Conservation (phyloP, 2,888 invertebrate genomes). For the Mycalesis mineus region DNA sequence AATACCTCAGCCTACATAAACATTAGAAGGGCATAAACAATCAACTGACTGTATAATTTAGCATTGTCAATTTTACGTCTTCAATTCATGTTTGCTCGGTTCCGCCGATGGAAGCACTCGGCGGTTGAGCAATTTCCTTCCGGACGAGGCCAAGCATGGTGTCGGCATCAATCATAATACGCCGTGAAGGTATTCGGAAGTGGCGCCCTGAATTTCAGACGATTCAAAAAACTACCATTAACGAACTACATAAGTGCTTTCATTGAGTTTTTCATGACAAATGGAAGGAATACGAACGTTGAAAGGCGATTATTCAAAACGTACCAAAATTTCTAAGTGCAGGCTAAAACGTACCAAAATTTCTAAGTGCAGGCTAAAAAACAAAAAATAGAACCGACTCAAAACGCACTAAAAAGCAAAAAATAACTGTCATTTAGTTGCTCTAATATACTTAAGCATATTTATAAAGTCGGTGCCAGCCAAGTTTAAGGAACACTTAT, state of each 20-base stretch:
- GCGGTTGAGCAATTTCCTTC: constrained; percentile 53
- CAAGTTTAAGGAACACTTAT: too few species aligned
- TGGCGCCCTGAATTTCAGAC: constrained; percentile 40
- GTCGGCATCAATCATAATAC: constrained; percentile 40
- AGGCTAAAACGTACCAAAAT: too few species aligned
- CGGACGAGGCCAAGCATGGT: constrained; percentile 49
- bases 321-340: too few species aligned
- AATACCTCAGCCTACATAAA: neutral
- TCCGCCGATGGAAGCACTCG: constrained; percentile 40
- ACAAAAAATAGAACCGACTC: too few species aligned
- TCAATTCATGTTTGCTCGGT: constrained; percentile 33
- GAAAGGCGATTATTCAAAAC: too few species aligned
- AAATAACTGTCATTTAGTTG: too few species aligned
- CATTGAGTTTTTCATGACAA: neutral
- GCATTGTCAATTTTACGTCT: constrained; percentile 18
- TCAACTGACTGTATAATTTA: neutral
- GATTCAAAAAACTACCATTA: neutral
- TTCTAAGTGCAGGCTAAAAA: too few species aligned
- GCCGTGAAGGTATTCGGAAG: constrained; percentile 49
- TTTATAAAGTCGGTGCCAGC: too few species aligned
- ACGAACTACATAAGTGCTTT: neutral
- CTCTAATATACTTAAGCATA: too few species aligned
- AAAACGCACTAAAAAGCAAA: too few species aligned
- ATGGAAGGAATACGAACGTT: neutral
- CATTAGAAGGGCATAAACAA: neutral